Conservation (phyloP, 2,797 vertebrate genomes). For the Esox masquinongy region DNA sequence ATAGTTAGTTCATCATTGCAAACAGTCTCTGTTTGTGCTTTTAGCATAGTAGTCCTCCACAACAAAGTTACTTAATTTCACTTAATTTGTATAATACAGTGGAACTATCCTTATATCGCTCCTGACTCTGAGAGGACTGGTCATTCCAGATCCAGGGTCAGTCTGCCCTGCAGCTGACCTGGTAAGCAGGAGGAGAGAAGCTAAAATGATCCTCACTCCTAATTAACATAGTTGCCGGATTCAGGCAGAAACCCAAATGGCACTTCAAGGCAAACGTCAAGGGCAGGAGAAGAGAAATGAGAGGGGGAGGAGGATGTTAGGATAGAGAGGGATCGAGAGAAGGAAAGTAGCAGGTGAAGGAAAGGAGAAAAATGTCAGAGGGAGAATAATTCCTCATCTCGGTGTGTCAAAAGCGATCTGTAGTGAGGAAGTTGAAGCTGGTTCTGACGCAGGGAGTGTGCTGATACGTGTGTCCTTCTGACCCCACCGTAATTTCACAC, state of each 20-base stretch:
- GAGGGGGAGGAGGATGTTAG: conserved; percentile 14
- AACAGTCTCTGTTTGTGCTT: background rate
- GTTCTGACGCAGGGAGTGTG: conserved; percentile 60
- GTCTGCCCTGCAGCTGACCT: conserved; percentile 36
- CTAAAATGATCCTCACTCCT: conserved; percentile 53
- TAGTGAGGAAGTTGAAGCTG: conserved; percentile 55
- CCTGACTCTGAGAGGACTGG: conserved; percentile 11
- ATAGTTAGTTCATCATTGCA: conserved; percentile 1
- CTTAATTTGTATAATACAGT: conserved; percentile 33
- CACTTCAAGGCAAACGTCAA: conserved; percentile 47
- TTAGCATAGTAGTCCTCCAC: conserved; percentile 41
- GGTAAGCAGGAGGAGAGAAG: conserved; percentile 28
- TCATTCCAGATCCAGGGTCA: conserved; percentile 7
- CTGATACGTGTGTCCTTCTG: conserved; percentile 62
- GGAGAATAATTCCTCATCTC: conserved; percentile 65
- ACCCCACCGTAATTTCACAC: conserved; percentile 69
- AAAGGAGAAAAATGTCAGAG: conserved; percentile 19
- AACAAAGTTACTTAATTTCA: background rate
- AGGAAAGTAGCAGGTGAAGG: background rate
- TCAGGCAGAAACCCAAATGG: conserved; percentile 38
- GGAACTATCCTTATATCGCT: background rate
- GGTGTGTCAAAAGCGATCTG: conserved; percentile 66
- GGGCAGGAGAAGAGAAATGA: conserved; percentile 38
- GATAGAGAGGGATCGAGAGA: conserved; percentile 18
- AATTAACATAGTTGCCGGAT: conserved; percentile 58